Conservation (phyloP, 2,888 invertebrate species). For the Incurvaria masculella region DNA sequence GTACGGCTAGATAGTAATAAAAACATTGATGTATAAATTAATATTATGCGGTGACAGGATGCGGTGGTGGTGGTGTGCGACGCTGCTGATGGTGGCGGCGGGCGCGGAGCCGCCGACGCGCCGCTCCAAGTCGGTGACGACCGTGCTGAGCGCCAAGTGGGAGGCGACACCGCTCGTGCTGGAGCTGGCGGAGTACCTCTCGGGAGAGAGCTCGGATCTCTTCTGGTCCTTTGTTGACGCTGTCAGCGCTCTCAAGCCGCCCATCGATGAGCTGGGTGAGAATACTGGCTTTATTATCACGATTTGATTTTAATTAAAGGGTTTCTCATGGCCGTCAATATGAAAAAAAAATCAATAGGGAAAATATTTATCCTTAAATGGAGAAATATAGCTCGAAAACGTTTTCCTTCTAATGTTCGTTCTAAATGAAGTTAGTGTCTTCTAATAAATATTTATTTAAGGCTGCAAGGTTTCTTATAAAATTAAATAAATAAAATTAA, state of each 20-base stretch:
- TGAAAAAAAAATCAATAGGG: neutral
- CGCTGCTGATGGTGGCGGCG: conserved; percentile 27
- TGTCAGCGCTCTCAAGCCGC: conserved; percentile 59
- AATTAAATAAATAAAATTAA: too few relatives aligned
- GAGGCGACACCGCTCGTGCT: conserved; percentile 84
- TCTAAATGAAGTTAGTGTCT: too few relatives aligned
- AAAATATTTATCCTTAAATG: too few relatives aligned
- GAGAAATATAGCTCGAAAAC: too few relatives aligned
- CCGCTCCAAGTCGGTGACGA: conserved; percentile 73
- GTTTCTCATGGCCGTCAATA: neutral
- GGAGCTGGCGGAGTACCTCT: conserved; percentile 86
- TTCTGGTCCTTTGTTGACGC: conserved; percentile 82
- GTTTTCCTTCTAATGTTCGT: too few relatives aligned
- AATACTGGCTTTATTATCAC: too few relatives aligned
- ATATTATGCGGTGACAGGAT: neutral
- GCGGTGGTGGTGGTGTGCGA: conserved; percentile 9
- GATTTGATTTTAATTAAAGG: too few relatives aligned
- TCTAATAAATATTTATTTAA: too few relatives aligned
- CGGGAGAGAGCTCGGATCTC: conserved; percentile 73
- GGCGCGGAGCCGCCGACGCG: conserved; percentile 19
- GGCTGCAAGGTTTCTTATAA: too few relatives aligned
- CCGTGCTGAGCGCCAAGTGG: conserved; percentile 94
- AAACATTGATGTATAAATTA: too few relatives aligned
- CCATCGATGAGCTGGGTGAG: conserved; percentile 62
- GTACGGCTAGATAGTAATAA: too few relatives aligned